Evolutionary conservation across 2,113 vertebrate species (phyloP).

Genomic region (Sinosuthora webbiana): DNA sequence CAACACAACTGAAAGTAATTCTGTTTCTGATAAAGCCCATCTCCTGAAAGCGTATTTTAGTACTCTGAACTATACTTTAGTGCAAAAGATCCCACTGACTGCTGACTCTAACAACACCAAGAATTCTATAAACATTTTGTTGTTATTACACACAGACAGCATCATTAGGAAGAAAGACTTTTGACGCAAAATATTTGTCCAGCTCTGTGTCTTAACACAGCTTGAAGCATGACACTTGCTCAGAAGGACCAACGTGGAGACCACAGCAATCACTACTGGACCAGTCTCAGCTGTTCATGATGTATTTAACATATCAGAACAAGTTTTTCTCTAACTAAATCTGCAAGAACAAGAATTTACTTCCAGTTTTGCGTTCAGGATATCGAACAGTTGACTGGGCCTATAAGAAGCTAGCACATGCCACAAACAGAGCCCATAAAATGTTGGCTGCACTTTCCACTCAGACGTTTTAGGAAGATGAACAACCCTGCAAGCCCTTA

Average conservation of each 20-base stretch:
- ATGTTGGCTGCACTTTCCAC: not conserved
- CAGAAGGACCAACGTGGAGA: not conserved
- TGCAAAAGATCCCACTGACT: not conserved
- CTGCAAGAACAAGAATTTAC: not conserved
- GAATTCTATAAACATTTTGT: not conserved
- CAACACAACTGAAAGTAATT: not conserved
- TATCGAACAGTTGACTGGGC: not conserved
- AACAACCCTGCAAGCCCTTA: not conserved
- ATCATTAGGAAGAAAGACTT: not conserved
- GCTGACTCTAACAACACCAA: not conserved
- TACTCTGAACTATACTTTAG: not conserved
- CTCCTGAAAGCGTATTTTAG: not conserved
- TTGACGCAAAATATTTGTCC: not conserved
- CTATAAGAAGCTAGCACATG: not conserved
- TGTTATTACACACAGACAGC: not conserved
- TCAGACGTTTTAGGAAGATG: not conserved
- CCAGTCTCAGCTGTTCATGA: not conserved
- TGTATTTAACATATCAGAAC: not conserved
- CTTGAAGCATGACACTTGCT: not conserved
- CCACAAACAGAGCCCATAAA: not conserved
- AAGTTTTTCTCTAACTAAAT: not conserved
- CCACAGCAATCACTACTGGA: not conserved
- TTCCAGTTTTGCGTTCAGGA: not conserved
- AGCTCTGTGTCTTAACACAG: not conserved
- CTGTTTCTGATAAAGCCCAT: not conserved